These are phyloP conservation scores for Palaemon carinicauda DNA, from an alignment of 1,140 invertebrate genomes.

Conservation along the genomic window DNA sequence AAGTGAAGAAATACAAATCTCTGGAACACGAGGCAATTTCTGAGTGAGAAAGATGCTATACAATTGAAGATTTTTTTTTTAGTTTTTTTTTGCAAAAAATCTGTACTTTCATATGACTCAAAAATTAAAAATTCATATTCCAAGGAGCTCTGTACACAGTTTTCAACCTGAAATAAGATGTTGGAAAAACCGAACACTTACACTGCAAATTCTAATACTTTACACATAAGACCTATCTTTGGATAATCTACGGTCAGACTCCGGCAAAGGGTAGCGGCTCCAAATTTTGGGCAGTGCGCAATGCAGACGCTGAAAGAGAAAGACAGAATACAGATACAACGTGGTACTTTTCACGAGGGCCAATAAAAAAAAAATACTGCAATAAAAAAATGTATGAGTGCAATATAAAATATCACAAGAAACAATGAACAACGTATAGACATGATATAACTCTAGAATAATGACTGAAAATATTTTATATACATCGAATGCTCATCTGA, in stretches of 20 bases:
- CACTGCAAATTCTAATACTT: conserved; percentile 13
- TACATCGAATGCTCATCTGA: no score
- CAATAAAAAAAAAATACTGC: no score
- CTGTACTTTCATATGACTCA: neutral
- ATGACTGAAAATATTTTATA: no score
- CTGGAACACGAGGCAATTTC: conserved; percentile 23
- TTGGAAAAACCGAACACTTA: neutral
- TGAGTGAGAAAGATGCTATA: conserved; percentile 32
- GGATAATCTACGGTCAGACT: conserved; percentile 15
- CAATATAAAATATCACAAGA: no score
- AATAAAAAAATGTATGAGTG: no score
- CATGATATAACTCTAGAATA: no score
- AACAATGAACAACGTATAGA: no score
- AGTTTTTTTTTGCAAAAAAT: no score
- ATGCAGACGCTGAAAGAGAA: conserved; percentile 14
- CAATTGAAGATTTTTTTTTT: no score
- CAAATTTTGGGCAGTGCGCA: conserved; percentile 29
- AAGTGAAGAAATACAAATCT: conserved; percentile 28
- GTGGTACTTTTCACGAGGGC: no score
- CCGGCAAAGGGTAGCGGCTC: neutral
- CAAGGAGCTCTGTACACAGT: conserved; percentile 21
- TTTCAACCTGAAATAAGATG: conserved; percentile 28
- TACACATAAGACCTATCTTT: conserved; percentile 30
- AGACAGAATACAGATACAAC: conserved; percentile 20
- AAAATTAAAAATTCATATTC: neutral